A percentile compares a stretch with the other conserved stretches of the same genome.
phyloP scores from a whole-genome alignment of 2,888 invertebrate species.

The Coenonympha arcania region DNA sequence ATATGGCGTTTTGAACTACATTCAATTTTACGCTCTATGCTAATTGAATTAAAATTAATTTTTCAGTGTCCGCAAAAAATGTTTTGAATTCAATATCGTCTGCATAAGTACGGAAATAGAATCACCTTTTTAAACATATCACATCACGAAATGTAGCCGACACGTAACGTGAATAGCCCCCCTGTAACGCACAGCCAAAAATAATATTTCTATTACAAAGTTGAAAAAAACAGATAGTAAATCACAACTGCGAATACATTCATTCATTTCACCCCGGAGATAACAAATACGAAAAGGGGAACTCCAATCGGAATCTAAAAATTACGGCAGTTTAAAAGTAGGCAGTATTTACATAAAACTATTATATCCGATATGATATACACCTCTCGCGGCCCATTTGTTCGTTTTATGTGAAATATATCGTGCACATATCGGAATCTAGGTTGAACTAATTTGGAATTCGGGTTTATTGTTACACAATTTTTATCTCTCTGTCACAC shows the following conservation, averaged over 20 bases:
- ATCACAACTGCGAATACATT: conserved; percentile 64
- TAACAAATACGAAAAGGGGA: conserved; percentile 67
- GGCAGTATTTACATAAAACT: conserved; percentile 71
- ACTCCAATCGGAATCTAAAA: conserved; percentile 70
- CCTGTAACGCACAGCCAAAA: conserved; percentile 13
- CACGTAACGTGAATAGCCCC: too few relatives aligned
- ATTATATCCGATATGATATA: conserved; percentile 69
- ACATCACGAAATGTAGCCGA: too few relatives aligned
- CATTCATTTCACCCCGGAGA: conserved; percentile 59
- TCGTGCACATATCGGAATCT: conserved; percentile 23
- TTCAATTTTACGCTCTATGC: too few relatives aligned
- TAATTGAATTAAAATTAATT: too few relatives aligned
- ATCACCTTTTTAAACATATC: too few relatives aligned
- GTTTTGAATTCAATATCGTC: too few relatives aligned
- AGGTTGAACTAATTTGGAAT: conserved; percentile 23
- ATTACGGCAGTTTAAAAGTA: conserved; percentile 74
- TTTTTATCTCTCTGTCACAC: neutral
- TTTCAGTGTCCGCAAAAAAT: too few relatives aligned
- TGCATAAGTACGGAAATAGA: too few relatives aligned
- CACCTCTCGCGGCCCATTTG: conserved; percentile 49
- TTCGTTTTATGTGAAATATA: conserved; percentile 47
- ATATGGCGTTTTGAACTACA: too few relatives aligned
- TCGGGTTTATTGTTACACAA: neutral
- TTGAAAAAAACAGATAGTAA: conserved; percentile 55
- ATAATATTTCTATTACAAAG: conserved; percentile 32